These are phyloP conservation scores for Lethocerus indicus DNA, from an alignment of 1,140 invertebrate genomes.

Conservation along the genomic window DNA sequence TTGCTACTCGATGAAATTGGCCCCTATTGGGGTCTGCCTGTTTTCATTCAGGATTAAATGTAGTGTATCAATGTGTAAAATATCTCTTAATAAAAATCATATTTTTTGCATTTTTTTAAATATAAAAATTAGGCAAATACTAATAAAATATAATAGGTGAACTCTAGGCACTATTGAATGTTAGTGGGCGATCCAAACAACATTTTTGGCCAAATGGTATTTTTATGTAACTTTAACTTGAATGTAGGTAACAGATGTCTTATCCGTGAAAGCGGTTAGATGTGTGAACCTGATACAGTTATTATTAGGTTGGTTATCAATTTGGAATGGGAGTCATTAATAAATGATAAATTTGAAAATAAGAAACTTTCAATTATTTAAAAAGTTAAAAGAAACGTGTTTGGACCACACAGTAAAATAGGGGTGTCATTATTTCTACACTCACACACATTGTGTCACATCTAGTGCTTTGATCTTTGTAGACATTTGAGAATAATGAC, in stretches of 20 bases:
- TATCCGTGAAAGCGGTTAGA: too few relatives aligned
- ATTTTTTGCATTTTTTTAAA: not conserved
- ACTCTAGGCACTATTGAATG: not conserved
- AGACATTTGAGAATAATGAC: not conserved
- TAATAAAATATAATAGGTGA: not conserved
- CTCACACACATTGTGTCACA: not conserved
- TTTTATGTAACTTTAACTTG: too few relatives aligned
- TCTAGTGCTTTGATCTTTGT: not conserved
- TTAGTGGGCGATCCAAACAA: too few relatives aligned
- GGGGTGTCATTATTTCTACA: not conserved
- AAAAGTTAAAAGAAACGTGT: too few relatives aligned
- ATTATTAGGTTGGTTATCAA: too few relatives aligned
- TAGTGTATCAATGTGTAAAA: not conserved
- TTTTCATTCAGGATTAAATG: not conserved
- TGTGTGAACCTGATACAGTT: too few relatives aligned
- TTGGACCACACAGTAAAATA: not conserved
- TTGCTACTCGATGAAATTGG: not conserved
- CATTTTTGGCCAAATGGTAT: too few relatives aligned
- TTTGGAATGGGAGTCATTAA: too few relatives aligned
- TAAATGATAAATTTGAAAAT: too few relatives aligned
- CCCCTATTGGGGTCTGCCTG: not conserved
- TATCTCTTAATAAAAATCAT: conserved; percentile 4
- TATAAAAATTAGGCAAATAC: not conserved
- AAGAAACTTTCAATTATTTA: too few relatives aligned
- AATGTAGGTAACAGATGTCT: too few relatives aligned